Evolutionary conservation across 2,888 invertebrate genomes (phyloP), one percentile per base, ranked within the genome.

Genomic region (Clivina fossor): DNA sequence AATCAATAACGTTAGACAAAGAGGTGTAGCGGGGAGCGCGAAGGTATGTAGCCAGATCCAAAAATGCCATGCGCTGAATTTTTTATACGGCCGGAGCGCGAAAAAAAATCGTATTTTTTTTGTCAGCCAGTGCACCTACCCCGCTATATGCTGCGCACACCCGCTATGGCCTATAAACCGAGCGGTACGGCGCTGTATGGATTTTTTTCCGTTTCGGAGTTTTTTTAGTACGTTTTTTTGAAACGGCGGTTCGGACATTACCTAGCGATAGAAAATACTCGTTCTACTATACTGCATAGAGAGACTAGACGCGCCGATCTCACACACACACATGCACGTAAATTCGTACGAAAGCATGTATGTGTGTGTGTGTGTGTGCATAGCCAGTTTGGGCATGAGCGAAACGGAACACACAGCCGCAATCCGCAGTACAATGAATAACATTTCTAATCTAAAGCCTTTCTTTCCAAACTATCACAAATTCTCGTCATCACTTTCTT

Each of bases 1-100:
- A 69, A 69, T 70, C 69, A 67, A 69, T 69, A 69, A 66, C 60
- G 66, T 64, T 66, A 69, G 68, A 66, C 67, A 59, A 57, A 61
- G 64, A 62, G 66, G 61, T 64, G 64, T 56, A 56, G 62, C 47
- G 59, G 57, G 50, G 62, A 60, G 62, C 59, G 40, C 47, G 49
- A 48, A 48, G 19, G n/a, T n/a, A n/a, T n/a, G n/a, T n/a, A 40
- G 9, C n/a, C 49, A 35, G 53, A 53, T 53, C 53, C 53, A 53
- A 53, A 53, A 53, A 53, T 53, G 53, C 53, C 53, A 53, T 53
- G 53, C 53, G 53, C 53, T 53, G 53, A 53, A 53, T 53, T 53
- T 53, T 53, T 53, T 53, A 53, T 53, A 44, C 53, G 35, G 35
- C 44, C 30, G 38, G n/a, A 33, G 53, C 53, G 53, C 53, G 53